Percentiles rank a stretch among this genome's conserved stretches.
Evolutionary conservation across 2,113 vertebrate species (phyloP).

Genomic region (Periophthalmus modestus): DNA sequence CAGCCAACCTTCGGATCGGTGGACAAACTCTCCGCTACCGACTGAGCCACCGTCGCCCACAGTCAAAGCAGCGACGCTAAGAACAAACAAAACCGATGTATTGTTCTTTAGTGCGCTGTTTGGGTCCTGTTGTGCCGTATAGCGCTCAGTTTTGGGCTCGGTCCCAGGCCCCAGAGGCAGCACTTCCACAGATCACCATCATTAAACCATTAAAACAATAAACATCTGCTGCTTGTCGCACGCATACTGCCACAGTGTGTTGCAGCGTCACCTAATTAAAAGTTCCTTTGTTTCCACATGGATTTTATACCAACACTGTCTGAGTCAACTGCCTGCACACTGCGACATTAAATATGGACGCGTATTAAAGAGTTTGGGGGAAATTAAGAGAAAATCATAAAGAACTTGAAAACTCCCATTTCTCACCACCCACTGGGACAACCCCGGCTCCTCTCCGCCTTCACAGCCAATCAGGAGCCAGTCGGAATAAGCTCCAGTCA

Average conservation of each 20-base stretch:
- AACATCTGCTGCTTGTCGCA: conserved; percentile 64
- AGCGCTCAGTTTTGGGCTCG: conserved; percentile 10
- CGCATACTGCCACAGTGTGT: conserved; percentile 67
- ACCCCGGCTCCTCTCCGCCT: conserved; percentile 58
- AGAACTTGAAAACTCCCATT: conserved; percentile 68
- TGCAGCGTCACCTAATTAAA: conserved; percentile 67
- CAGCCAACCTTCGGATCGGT: too few species aligned
- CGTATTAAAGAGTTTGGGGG: conserved; percentile 65
- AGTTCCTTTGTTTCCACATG: conserved; percentile 40
- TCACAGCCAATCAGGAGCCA: conserved; percentile 63
- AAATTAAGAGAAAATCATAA: conserved; percentile 71
- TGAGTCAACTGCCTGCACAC: conserved; percentile 27
- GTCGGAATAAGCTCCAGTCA: conserved; percentile 64
- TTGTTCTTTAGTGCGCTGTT: not conserved
- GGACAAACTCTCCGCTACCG: too few species aligned
- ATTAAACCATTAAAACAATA: conserved; percentile 64
- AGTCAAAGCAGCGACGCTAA: too few species aligned
- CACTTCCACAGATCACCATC: conserved; percentile 43
- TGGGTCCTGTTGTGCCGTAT: not conserved
- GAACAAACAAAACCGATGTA: not conserved
- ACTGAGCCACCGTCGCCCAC: too few species aligned
- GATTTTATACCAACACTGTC: conserved; percentile 36
- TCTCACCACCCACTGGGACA: conserved; percentile 67
- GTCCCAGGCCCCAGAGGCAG: conserved; percentile 37
- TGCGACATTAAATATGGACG: conserved; percentile 50